Percentiles rank a stretch among this genome's conserved stretches.
phyloP scores from a whole-genome alignment of 2,113 vertebrate species.

The Oxyruncus cristatus region DNA sequence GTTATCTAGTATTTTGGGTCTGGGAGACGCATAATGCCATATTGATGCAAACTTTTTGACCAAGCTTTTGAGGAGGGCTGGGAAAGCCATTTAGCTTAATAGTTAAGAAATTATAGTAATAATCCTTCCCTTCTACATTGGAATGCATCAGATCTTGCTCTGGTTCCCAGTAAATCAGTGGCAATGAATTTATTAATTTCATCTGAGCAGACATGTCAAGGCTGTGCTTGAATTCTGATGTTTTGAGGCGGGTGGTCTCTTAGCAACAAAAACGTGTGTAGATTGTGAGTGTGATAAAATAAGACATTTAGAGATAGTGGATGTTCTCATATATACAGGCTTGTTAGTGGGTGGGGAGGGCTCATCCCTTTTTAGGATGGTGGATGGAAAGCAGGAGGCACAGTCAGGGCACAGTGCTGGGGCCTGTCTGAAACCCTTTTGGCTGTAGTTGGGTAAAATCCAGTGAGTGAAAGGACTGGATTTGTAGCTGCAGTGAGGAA shows the following conservation, averaged over 20 bases:
- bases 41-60: neutral
- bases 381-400: neutral
- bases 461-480: neutral
- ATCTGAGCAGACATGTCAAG: slow-evolving; percentile 2
- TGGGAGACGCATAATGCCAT: neutral
- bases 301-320: neutral
- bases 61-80: neutral
- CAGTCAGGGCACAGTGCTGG: neutral
- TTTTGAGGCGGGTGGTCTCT: slow-evolving; percentile 25
- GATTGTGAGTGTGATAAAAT: slow-evolving; percentile 16
- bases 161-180: neutral
- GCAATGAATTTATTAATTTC: slow-evolving; percentile 28
- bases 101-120: neutral
- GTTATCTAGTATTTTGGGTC: neutral
- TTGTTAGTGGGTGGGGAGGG: neutral
- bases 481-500: neutral
- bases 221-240: neutral
- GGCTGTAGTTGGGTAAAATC: neutral
- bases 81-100: neutral
- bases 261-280: slow-evolving; percentile 55
- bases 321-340: slow-evolving; percentile 1
- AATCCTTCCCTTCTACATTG: neutral
- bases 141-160: neutral
- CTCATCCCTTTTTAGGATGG: neutral
- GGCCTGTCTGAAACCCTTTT: neutral